Percentiles rank a stretch among this genome's conserved stretches.
Evolutionary conservation across 2,888 invertebrate species (phyloP).

Genomic region (Sesia apiformis): DNA sequence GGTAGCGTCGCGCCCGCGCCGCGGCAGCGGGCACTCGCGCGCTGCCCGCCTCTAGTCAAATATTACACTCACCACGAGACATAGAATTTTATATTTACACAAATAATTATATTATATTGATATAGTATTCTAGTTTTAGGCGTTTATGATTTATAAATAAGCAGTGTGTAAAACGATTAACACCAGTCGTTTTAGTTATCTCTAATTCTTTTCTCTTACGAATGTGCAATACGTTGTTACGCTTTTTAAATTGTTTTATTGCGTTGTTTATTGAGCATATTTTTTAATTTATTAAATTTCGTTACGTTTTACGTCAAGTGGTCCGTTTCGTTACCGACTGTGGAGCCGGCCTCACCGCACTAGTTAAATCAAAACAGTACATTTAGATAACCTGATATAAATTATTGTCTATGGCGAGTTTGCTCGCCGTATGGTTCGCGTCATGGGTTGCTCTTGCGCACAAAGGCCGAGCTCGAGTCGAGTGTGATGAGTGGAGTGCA

Average conservation of each 20-base stretch:
- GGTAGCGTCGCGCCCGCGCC: not conserved
- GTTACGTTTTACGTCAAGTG: constrained; percentile 1
- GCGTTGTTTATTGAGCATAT: constrained; percentile 35
- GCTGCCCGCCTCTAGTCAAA: constrained; percentile 67
- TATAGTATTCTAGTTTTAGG: constrained; percentile 75
- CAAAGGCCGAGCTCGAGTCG: constrained; percentile 20
- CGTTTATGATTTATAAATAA: constrained; percentile 65
- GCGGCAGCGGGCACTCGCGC: constrained; percentile 4
- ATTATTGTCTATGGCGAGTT: constrained; percentile 3
- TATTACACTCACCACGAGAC: constrained; percentile 68
- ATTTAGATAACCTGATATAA: not conserved
- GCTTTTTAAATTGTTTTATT: constrained; percentile 58
- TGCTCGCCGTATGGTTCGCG: constrained; percentile 11
- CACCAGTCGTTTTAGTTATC: constrained; percentile 40
- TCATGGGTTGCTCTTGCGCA: constrained; percentile 11
- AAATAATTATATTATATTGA: constrained; percentile 73
- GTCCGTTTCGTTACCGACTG: constrained; percentile 14
- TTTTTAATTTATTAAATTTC: constrained; percentile 20
- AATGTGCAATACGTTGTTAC: constrained; percentile 69
- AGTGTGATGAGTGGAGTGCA: constrained; percentile 16
- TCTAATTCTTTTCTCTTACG: constrained; percentile 53
- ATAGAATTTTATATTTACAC: constrained; percentile 76
- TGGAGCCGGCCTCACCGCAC: constrained; percentile 25
- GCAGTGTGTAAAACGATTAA: constrained; percentile 39
- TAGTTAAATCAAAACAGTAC: constrained; percentile 3